Conservation (phyloP, 2,888 invertebrate genomes). For the Agonopterix subpropinquella region DNA sequence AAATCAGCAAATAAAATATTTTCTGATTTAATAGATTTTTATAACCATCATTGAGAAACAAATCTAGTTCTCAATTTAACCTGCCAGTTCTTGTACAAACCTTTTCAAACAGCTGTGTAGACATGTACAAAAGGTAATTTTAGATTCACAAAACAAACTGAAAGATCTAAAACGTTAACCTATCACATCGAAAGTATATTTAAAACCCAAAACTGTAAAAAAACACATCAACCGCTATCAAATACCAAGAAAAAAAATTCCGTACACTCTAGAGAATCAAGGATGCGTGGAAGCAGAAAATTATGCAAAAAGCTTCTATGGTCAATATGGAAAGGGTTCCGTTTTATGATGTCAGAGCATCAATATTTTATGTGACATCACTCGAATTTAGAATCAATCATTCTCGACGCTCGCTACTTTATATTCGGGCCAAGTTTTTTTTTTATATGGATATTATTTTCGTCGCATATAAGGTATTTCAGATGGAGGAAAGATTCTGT, state of each 20-base stretch:
- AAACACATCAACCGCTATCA: slow-evolving; percentile 5
- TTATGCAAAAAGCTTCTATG: slow-evolving; percentile 61
- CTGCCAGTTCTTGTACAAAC: too few relatives aligned
- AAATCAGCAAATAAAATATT: too few relatives aligned
- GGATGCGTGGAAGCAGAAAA: slow-evolving; percentile 45
- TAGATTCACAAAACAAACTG: too few relatives aligned
- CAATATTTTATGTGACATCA: slow-evolving; percentile 49
- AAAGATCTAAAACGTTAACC: too few relatives aligned
- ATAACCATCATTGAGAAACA: too few relatives aligned
- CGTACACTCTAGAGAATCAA: slow-evolving; percentile 51
- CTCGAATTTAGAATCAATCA: slow-evolving; percentile 48
- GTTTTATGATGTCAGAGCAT: slow-evolving; percentile 37
- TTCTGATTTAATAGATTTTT: too few relatives aligned
- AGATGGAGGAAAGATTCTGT: background rate
- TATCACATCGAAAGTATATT: too few relatives aligned
- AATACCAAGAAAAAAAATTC: slow-evolving; percentile 4
- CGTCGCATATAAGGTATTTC: background rate
- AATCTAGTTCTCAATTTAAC: too few relatives aligned
- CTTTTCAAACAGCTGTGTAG: too few relatives aligned
- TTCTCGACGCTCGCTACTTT: slow-evolving; percentile 35
- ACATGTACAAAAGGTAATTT: too few relatives aligned
- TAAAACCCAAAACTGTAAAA: slow-evolving; percentile 4
- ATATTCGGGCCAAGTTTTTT: slow-evolving; percentile 46
- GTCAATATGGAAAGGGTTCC: slow-evolving; percentile 34
- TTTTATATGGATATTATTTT: background rate